Evolutionary conservation across 2,888 invertebrate genomes (phyloP).

Genomic region (Heliconius ismenius): DNA sequence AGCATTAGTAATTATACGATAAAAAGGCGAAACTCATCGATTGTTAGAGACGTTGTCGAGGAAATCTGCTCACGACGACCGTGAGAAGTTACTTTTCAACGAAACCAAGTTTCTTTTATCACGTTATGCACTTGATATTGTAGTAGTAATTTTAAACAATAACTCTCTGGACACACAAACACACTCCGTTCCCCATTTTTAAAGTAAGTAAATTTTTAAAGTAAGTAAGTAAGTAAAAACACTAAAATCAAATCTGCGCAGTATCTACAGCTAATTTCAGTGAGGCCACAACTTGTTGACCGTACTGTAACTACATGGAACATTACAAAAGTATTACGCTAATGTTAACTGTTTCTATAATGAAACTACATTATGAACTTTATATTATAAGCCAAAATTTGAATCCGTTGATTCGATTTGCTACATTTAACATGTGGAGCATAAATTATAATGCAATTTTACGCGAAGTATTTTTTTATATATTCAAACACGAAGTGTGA

Average conservation of each 20-base stretch:
- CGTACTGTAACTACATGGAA: not conserved
- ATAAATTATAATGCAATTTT: conserved; percentile 7
- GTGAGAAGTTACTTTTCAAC: conserved; percentile 50
- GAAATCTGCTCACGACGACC: conserved; percentile 61
- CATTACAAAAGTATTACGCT: conserved; percentile 25
- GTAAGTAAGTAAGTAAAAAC: too few species aligned
- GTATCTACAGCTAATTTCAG: too few species aligned
- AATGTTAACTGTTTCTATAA: conserved; percentile 25
- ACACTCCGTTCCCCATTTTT: too few species aligned
- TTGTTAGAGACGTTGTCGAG: conserved; percentile 53
- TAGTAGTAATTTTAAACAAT: too few species aligned
- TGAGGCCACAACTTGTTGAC: not conserved
- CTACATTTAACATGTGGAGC: conserved; percentile 33
- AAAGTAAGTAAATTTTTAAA: too few species aligned
- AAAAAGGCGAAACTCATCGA: conserved; percentile 70
- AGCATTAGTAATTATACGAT: conserved; percentile 26
- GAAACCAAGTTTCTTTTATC: conserved; percentile 24
- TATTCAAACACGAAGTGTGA: too few species aligned
- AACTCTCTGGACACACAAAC: too few species aligned
- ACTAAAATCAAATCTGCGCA: too few species aligned
- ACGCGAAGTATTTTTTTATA: not conserved
- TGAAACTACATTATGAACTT: conserved; percentile 9
- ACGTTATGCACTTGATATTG: not conserved
- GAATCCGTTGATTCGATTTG: conserved; percentile 27
- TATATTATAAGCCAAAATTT: conserved; percentile 19